Evolutionary conservation across 2,113 vertebrate species (phyloP).

Genomic region (Uria lomvia): DNA sequence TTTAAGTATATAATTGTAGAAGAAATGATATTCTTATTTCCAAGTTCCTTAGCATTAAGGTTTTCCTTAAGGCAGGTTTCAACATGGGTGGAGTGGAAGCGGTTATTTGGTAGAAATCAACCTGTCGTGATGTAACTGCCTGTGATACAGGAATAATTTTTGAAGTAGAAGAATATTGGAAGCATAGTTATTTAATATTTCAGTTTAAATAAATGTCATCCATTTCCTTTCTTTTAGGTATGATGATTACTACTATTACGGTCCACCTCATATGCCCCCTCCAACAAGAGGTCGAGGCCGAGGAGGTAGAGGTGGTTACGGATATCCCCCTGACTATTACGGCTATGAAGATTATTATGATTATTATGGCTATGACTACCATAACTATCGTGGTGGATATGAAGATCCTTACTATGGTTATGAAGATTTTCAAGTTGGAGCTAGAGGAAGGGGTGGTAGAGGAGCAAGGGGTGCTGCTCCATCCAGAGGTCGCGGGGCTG

Average conservation of each 20-base stretch:
- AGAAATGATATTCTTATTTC: not conserved
- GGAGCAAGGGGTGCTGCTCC: slow-evolving; percentile 88
- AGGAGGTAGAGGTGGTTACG: slow-evolving; percentile 89
- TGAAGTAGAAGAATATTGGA: not conserved
- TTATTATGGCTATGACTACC: slow-evolving; percentile 98
- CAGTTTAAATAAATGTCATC: not conserved
- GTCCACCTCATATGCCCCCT: slow-evolving; percentile 91
- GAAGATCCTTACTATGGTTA: slow-evolving; percentile 99
- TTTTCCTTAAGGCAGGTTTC: not conserved
- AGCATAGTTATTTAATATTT: not conserved
- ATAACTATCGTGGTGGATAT: slow-evolving; percentile 98
- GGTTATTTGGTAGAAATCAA: not conserved
- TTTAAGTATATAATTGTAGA: not conserved
- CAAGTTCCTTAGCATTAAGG: not conserved
- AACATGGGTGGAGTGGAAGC: not conserved
- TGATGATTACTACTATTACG: slow-evolving; percentile 98
- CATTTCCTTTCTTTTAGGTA: slow-evolving; percentile 79
- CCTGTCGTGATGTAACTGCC: not conserved
- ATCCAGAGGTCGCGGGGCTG: slow-evolving; percentile 86
- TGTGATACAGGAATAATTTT: not conserved
- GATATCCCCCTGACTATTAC: slow-evolving; percentile 96
- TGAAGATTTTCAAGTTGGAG: slow-evolving; percentile 93
- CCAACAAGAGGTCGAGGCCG: slow-evolving; percentile 89
- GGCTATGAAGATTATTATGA: slow-evolving; percentile 98
- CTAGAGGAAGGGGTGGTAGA: slow-evolving; percentile 89